Base-by-base conservation (phyloP, 1,140 invertebrate genomes). In the Drosophila orosa region DNA sequence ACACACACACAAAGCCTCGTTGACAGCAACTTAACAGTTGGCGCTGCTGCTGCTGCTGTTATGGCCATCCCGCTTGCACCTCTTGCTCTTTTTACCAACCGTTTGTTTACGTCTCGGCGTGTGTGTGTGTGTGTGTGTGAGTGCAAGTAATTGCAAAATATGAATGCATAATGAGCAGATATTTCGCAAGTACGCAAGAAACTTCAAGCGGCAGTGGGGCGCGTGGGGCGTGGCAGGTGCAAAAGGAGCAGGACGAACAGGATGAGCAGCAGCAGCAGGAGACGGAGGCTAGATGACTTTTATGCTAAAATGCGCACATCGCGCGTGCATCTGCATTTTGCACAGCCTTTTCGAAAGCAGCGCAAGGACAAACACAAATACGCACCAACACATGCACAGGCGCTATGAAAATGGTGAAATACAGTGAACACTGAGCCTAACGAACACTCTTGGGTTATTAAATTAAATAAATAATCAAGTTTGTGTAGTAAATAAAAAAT, bases 161-260 rank as follows among this genome's bases (percentile, higher is more conserved):
- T 86, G 83, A 86, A 86, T 86, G 84, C 83, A 86, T 86, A 86
- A 86, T 86, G 83, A 86, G 84, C 83, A 86, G 84, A 86, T 86
- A 86, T 83, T 89, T 76, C 52, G 71, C 83, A 87, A 86, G 83
- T 87, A 55, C 67, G 76, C 75, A 78, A 65, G 82, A 81, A 86
- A 83, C 83, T 83, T 89, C 75, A 78, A 71, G 74, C 74, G 48
- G 63, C 59, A 7, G 55, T 17, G 50, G 22, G 45, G 35, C 40
- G 35, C 40, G 17, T 52, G 24, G 55, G 29, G 54, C 22, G 62
- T 24, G 27, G 45, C 19, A 40, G 56, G 27, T 29, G 60, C 13
- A 58, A 63, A 59, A 40, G 33, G 25, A 57, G 55, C 39, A 48
- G 22, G n/a, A 45, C 29, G 19, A 22, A 45, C 25, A 50, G 47